phyloP scores from a whole-genome alignment of 2,888 invertebrate genomes.

The Arenicola marina region DNA sequence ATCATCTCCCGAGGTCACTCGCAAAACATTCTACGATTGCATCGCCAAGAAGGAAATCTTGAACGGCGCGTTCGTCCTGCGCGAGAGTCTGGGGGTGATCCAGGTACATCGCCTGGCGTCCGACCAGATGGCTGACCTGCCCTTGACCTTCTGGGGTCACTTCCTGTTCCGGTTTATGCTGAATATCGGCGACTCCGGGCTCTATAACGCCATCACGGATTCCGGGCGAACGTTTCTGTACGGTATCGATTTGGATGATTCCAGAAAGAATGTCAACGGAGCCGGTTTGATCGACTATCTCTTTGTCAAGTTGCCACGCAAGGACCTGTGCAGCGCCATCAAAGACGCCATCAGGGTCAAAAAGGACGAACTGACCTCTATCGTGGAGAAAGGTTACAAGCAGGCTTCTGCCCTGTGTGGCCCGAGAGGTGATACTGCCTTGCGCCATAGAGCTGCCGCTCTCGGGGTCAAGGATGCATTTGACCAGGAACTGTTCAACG shows the following conservation, averaged over 20 bases:
- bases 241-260: slow-evolving; percentile 23
- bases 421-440: too few relatives aligned
- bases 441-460: too few relatives aligned
- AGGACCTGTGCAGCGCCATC: slow-evolving; percentile 3
- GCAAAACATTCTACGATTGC: slow-evolving; percentile 12
- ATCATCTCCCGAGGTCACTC: background rate
- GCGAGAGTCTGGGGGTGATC: slow-evolving; percentile 17
- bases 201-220: slow-evolving; percentile 22
- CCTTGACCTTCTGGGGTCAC: slow-evolving; percentile 17
- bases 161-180: slow-evolving; percentile 16
- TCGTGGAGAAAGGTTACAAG: too few relatives aligned
- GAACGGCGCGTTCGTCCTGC: slow-evolving; percentile 12
- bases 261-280: background rate
- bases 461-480: too few relatives aligned
- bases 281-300: slow-evolving; percentile 3
- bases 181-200: slow-evolving; percentile 22
- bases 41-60: slow-evolving; percentile 8
- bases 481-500: too few relatives aligned
- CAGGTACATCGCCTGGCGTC: slow-evolving; percentile 9
- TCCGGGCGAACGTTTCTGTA: slow-evolving; percentile 10
- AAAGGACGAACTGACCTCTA: too few relatives aligned
- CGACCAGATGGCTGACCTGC: slow-evolving; percentile 2
- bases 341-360: too few relatives aligned
- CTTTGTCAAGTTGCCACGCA: slow-evolving; percentile 13
- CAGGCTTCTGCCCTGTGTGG: too few relatives aligned